phyloP scores from a whole-genome alignment of 92 coral and sea anemone species.

The Zoanthus sansibaricus region DNA sequence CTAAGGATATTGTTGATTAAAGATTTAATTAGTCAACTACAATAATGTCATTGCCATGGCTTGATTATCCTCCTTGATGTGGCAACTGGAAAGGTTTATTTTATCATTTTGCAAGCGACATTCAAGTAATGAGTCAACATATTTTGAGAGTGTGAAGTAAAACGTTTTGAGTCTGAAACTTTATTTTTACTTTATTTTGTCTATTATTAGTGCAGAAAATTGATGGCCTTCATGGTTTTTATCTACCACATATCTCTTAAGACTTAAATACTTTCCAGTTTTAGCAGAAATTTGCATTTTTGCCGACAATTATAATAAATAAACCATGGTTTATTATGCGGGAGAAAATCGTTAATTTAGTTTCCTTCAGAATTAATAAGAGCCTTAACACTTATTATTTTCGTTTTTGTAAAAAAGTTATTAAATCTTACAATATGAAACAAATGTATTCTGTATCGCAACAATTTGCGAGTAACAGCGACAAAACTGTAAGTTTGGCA shows the following conservation, averaged over 20 bases:
- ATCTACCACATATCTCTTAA: conserved; percentile 43
- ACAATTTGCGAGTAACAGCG: neutral
- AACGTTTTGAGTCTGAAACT: no score
- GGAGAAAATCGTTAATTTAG: conserved; percentile 9
- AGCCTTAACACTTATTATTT: conserved; percentile 16
- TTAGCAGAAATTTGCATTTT: conserved; percentile 43
- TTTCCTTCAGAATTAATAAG: neutral
- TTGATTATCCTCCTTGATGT: no score
- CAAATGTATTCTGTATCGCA: neutral
- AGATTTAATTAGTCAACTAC: no score
- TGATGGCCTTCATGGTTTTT: neutral
- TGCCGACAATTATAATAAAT: conserved; percentile 5
- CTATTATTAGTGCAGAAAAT: neutral
- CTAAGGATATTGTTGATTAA: no score
- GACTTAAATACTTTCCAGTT: neutral
- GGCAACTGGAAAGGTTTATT: no score
- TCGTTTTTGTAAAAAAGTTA: neutral
- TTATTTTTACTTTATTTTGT: neutral
- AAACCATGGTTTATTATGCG: conserved; percentile 26
- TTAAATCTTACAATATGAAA: neutral
- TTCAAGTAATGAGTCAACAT: no score
- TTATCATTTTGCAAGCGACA: no score
- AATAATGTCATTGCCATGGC: no score
- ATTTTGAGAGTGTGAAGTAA: no score
- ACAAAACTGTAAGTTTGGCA: neutral